Percentiles rank a stretch among this genome's conserved stretches.
These are phyloP conservation scores for Cephus rjabovi DNA, from an alignment of 2,888 invertebrate species.

Conservation along the genomic window DNA sequence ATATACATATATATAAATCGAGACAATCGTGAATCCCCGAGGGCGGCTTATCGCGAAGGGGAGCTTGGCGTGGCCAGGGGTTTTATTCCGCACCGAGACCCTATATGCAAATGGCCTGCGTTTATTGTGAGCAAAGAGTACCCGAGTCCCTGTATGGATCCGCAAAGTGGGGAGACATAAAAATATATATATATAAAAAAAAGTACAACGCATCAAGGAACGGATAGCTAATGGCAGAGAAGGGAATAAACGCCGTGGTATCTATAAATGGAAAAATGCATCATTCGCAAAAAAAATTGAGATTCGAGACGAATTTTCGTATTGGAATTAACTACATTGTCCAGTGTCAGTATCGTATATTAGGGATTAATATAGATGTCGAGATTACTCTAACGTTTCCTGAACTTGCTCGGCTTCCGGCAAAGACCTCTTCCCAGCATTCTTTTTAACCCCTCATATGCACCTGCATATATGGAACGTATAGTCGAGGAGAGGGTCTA, in stretches of 20 bases:
- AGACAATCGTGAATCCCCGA: constrained; percentile 59
- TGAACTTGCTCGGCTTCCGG: constrained; percentile 50
- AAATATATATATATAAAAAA: neutral
- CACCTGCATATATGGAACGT: neutral
- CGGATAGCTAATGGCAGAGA: neutral
- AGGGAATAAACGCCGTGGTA: neutral
- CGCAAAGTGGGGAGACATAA: constrained; percentile 47
- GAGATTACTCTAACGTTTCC: constrained; percentile 26
- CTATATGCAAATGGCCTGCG: constrained; percentile 60
- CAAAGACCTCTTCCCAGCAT: constrained; percentile 7
- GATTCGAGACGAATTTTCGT: neutral
- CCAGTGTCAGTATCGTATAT: neutral
- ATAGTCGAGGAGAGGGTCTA: neutral
- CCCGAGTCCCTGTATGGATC: constrained; percentile 49
- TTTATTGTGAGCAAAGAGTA: constrained; percentile 61
- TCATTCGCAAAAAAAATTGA: neutral
- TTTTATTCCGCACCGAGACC: constrained; percentile 50
- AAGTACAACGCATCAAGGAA: neutral
- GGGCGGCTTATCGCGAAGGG: constrained; percentile 56
- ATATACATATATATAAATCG: constrained; percentile 48
- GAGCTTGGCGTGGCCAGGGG: constrained; percentile 33
- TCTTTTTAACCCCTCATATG: neutral
- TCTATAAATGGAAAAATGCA: neutral
- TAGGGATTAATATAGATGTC: neutral
- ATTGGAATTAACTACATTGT: neutral